Conservation (phyloP, 2,888 invertebrate species). For the Microctonus hyperodae region DNA sequence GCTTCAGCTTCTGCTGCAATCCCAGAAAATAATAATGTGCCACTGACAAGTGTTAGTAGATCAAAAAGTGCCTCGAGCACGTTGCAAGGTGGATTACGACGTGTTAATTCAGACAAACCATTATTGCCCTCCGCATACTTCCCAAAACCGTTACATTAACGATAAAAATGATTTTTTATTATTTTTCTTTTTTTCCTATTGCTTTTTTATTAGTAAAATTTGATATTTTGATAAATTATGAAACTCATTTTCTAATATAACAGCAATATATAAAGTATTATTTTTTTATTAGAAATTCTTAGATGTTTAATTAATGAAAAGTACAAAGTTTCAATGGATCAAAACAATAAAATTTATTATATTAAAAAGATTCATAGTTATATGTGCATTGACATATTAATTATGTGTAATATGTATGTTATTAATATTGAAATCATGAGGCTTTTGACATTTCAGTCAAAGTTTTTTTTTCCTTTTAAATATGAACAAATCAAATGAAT, state of each 20-base stretch:
- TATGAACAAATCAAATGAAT: conserved; percentile 9
- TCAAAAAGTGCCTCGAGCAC: conserved; percentile 49
- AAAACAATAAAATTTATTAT: background rate
- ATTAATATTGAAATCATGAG: background rate
- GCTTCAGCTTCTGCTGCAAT: too few relatives aligned
- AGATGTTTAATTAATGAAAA: background rate
- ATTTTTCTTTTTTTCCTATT: conserved; percentile 25
- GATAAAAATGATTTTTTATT: too few relatives aligned
- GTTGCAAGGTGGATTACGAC: conserved; percentile 56
- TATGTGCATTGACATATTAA: background rate
- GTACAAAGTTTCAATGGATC: conserved; percentile 12
- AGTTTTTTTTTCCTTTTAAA: background rate
- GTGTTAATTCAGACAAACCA: conserved; percentile 56
- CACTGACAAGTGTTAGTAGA: conserved; percentile 52
- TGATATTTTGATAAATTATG: conserved; percentile 7
- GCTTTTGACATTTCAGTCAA: background rate
- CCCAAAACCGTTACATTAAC: conserved; percentile 56
- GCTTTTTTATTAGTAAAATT: conserved; percentile 14
- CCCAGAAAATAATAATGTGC: conserved; percentile 55
- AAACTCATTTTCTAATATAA: conserved; percentile 21
- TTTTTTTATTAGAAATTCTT: conserved; percentile 12
- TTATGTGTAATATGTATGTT: background rate
- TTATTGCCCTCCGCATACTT: conserved; percentile 59
- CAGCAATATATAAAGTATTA: conserved; percentile 22
- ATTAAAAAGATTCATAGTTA: background rate